These are phyloP conservation scores for Diacarnus erythraeanus DNA, from an alignment of 37 sponge, comb jelly and placozoan species.

Conservation along the genomic window DNA sequence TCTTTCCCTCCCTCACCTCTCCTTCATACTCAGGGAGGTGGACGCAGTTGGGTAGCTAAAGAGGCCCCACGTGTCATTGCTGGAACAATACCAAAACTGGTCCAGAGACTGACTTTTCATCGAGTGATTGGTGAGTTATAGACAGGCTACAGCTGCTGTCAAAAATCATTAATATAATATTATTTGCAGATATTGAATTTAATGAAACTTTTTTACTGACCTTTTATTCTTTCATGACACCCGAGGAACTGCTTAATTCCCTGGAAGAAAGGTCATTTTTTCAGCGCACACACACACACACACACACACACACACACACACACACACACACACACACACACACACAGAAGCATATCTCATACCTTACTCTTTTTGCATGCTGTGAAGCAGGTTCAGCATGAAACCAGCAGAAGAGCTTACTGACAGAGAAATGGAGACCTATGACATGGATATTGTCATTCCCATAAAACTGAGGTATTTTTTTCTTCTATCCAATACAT, in stretches of 20 bases:
- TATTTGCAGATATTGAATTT: constrained; percentile 67
- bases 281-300: no score
- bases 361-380: no score
- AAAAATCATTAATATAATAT: neutral
- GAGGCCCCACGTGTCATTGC: constrained; percentile 68
- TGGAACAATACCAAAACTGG: constrained; percentile 64
- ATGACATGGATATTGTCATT: constrained; percentile 54
- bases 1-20: neutral
- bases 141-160: neutral
- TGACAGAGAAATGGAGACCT: constrained; percentile 33
- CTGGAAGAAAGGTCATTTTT: constrained; percentile 77
- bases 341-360: no score
- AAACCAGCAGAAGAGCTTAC: constrained; percentile 26
- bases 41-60: constrained; percentile 42
- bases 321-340: no score
- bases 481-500: neutral
- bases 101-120: constrained; percentile 63
- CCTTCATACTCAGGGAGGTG: constrained; percentile 13
- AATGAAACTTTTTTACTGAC: constrained; percentile 55
- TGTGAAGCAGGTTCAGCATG: constrained; percentile 67
- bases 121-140: constrained; percentile 57
- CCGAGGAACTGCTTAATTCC: constrained; percentile 47
- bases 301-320: no score
- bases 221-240: constrained; percentile 69
- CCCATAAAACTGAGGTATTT: constrained; percentile 70